Evolutionary conservation across 2,113 vertebrate genomes (phyloP), one percentile per base, ranked within the genome.

Genomic region (Rafetus swinhoei): DNA sequence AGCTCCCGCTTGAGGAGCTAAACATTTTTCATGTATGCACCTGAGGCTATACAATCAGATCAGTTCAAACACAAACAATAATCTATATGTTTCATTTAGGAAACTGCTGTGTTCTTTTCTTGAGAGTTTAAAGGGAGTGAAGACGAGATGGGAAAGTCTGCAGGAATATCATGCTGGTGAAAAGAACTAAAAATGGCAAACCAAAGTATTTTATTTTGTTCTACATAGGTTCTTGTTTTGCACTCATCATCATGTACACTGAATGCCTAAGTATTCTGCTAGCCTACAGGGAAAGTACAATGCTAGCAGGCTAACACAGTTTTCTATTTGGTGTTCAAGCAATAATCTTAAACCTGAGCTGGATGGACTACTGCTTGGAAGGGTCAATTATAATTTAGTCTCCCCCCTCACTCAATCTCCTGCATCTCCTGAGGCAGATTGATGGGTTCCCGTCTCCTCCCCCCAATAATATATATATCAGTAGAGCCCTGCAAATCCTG

Each of bases 351-450:
- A 45, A 92, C 52, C 52, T 59, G 91, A 92, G 53, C 69, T 90
- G 56, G 0, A 0, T 50, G 84, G 82, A 85, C 19, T 80, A 83
- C 82, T 90, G 83, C 15, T 93, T 93, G 69, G 39, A 85, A 86
- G 86, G 53, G 57, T 65, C 53, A 94, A 79, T n/a, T 50, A n/a
- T 94, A 95, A 92, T 81, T 95, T 92, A 95, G 77, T 80, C 29
- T 69, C 29, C 7, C 62, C 79, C 81, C 19, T 94, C 83, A 53
- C 27, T 85, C 79, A 90, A 2, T 12, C 60, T 90, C 74, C 79
- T 85, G n/a, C 76, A 90, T 83, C 7, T 32, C 74, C 84, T 52
- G 54, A 86, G 86, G 82, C 82, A 90, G 86, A 95, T 0, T 81
- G 55, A 91, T 85, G 82, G 52, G 39, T n/a, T 85, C 45, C 45